These are phyloP conservation scores for Isotomurus palustris DNA, from an alignment of 2,888 invertebrate species.

Conservation along the genomic window DNA sequence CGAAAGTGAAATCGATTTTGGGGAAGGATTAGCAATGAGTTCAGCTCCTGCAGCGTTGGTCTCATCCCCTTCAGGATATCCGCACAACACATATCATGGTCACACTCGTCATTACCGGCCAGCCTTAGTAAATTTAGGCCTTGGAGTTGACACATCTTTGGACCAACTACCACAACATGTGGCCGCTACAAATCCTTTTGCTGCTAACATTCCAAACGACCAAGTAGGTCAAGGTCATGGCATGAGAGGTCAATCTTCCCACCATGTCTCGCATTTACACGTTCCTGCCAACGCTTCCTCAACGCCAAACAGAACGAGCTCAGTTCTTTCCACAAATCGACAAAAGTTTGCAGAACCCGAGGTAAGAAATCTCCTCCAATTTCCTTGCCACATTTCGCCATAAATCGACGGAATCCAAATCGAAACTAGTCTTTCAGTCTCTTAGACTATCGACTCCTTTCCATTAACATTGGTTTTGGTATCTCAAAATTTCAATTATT, in stretches of 20 bases:
- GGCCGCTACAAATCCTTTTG: constrained; percentile 20
- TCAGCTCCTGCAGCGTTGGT: constrained; percentile 29
- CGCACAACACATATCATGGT: constrained; percentile 87
- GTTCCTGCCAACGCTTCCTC: too few species aligned
- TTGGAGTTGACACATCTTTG: constrained; percentile 56
- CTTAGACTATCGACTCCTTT: too few species aligned
- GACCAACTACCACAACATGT: constrained; percentile 27
- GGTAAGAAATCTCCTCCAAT: background rate
- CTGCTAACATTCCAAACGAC: constrained; percentile 58
- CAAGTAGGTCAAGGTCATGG: too few species aligned
- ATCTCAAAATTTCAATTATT: too few species aligned
- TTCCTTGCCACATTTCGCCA: background rate
- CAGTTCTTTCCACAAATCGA: constrained; percentile 31
- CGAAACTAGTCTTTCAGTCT: too few species aligned
- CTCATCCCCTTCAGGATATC: constrained; percentile 37
- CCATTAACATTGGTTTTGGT: too few species aligned
- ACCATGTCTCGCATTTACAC: too few species aligned
- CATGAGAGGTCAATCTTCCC: too few species aligned
- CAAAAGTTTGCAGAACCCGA: background rate
- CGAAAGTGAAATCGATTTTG: constrained; percentile 22
- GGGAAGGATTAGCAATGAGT: constrained; percentile 40
- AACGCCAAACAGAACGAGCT: too few species aligned
- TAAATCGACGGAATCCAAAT: too few species aligned
- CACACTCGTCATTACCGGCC: constrained; percentile 70
- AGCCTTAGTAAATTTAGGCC: constrained; percentile 50